Evolutionary conservation across 2,888 invertebrate genomes (phyloP).

Genomic region (Adelphocoris suturalis): DNA sequence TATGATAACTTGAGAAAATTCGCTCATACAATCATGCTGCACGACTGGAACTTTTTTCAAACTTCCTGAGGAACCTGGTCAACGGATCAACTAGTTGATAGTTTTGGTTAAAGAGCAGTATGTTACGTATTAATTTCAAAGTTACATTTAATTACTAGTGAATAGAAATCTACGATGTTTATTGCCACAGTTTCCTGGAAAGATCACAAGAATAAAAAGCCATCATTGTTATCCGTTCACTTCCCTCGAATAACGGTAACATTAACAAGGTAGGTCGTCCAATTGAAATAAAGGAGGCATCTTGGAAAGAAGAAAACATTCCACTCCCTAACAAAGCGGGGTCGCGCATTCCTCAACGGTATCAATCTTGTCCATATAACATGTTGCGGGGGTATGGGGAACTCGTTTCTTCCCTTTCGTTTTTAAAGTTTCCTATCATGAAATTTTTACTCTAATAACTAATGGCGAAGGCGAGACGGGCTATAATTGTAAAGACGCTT

Average conservation of each 20-base stretch:
- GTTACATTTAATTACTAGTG: too few species aligned
- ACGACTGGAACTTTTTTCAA: too few species aligned
- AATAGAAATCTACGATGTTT: too few species aligned
- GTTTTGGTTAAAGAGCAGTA: too few species aligned
- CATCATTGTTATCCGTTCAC: too few species aligned
- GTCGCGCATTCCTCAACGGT: neutral
- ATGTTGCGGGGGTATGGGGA: constrained; percentile 7
- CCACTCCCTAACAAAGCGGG: neutral
- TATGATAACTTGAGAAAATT: too few species aligned
- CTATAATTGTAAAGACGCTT: constrained; percentile 57
- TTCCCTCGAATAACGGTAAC: neutral
- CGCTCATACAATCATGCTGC: too few species aligned
- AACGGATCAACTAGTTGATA: too few species aligned
- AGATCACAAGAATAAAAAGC: too few species aligned
- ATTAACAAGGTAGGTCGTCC: neutral
- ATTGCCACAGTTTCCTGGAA: too few species aligned
- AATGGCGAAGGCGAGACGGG: constrained; percentile 57
- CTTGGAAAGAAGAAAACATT: neutral
- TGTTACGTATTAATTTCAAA: too few species aligned
- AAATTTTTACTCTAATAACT: constrained; percentile 50
- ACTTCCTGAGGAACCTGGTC: too few species aligned
- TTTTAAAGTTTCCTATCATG: constrained; percentile 43
- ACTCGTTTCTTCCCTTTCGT: constrained; percentile 12
- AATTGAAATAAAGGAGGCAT: neutral
- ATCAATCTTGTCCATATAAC: constrained; percentile 9